phyloP scores from a whole-genome alignment of 2,797 vertebrate species.

The Chiroxiphia lanceolata region DNA sequence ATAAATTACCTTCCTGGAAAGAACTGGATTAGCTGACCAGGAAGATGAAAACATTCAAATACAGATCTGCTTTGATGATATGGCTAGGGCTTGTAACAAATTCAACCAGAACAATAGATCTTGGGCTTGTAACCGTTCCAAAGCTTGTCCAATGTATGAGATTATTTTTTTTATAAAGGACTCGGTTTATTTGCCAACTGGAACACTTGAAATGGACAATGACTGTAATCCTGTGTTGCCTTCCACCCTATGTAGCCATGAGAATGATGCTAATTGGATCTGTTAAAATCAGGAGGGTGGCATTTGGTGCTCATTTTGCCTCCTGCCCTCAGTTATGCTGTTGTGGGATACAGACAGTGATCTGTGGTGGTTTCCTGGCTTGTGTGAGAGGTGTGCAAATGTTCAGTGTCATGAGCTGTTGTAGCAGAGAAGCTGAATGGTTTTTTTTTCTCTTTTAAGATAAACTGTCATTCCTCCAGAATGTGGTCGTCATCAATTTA shows the following conservation, averaged over 20 bases:
- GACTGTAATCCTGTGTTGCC: not conserved
- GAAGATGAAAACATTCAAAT: not conserved
- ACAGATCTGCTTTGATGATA: not conserved
- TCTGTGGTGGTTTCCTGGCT: not conserved
- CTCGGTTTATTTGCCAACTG: not conserved
- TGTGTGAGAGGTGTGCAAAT: not conserved
- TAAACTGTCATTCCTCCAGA: not conserved
- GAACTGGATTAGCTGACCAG: conserved; percentile 1
- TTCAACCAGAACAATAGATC: not conserved
- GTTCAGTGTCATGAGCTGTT: not conserved
- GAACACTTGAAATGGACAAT: not conserved
- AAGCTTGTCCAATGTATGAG: not conserved
- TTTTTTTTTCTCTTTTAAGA: not conserved
- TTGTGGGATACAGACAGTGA: not conserved
- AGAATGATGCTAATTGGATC: not conserved
- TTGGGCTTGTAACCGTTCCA: not conserved
- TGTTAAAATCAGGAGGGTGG: not conserved
- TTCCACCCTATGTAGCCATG: not conserved
- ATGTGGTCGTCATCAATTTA: not conserved
- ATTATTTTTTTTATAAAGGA: not conserved
- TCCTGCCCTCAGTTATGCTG: not conserved
- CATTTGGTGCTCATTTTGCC: not conserved
- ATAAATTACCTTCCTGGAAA: not conserved
- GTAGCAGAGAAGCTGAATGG: not conserved
- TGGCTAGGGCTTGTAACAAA: not conserved